Conservation (phyloP, 2,888 invertebrate genomes). For the Hydrotaea cyrtoneurina region DNA sequence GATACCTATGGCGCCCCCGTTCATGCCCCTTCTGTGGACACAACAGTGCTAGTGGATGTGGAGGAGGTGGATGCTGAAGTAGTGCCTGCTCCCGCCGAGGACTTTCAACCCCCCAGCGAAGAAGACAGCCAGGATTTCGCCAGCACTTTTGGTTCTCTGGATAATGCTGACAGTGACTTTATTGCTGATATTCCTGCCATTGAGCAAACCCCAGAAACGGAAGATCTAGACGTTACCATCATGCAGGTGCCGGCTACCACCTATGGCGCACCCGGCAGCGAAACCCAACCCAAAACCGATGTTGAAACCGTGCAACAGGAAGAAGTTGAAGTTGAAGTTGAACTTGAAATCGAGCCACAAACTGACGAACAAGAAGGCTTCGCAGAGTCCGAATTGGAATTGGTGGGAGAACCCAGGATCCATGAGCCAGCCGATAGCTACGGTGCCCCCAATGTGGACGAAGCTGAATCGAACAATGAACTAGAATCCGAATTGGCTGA, state of each 20-base stretch:
- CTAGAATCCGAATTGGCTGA: constrained; percentile 69
- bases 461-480: constrained; percentile 63
- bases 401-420: constrained; percentile 11
- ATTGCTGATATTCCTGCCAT: constrained; percentile 77
- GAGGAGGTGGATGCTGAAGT: constrained; percentile 59
- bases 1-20: constrained; percentile 73
- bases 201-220: constrained; percentile 68
- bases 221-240: constrained; percentile 55
- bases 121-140: constrained; percentile 74
- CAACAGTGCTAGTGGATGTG: too few species aligned
- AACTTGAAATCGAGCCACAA: constrained; percentile 16
- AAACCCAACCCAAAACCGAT: constrained; percentile 39
- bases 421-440: constrained; percentile 72
- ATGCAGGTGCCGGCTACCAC: constrained; percentile 68
- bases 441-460: constrained; percentile 70
- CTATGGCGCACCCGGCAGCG: constrained; percentile 72
- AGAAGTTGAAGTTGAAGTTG: constrained; percentile 8
- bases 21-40: neutral
- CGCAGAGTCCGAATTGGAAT: constrained; percentile 26
- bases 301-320: constrained; percentile 46
- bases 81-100: constrained; percentile 72
- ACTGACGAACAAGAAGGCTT: constrained; percentile 22
- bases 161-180: constrained; percentile 69
- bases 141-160: constrained; percentile 67
- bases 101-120: constrained; percentile 76